phyloP scores from a whole-genome alignment of 37 sponge, comb jelly and placozoan genomes.

The Halisarca cf. caerulea region DNA sequence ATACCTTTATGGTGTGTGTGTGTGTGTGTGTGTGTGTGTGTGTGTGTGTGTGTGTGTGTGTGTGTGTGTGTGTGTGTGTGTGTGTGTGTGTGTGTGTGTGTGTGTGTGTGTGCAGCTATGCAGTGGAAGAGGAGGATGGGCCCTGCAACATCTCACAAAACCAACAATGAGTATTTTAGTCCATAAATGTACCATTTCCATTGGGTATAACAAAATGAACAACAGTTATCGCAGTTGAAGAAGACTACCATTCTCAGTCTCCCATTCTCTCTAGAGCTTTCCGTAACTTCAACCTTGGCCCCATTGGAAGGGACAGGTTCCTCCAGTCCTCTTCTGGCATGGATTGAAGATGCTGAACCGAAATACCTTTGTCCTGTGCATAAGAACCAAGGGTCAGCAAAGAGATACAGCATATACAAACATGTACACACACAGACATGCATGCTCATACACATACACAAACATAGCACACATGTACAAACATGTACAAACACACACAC shows the following conservation, averaged over 20 bases:
- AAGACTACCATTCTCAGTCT: no score
- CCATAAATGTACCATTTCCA: no score
- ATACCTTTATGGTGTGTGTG: no score
- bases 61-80: no score
- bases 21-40: no score
- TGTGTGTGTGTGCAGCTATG: no score
- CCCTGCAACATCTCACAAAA: no score
- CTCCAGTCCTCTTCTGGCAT: slow-evolving; percentile 76
- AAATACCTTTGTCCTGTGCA: slow-evolving; percentile 56
- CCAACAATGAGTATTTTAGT: background rate
- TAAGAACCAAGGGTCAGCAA: background rate
- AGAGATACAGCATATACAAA: background rate
- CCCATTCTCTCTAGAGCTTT: slow-evolving; percentile 63
- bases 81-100: no score
- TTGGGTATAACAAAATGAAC: no score
- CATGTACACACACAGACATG: background rate
- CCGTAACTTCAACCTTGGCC: slow-evolving; percentile 75
- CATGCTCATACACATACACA: background rate
- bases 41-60: no score
- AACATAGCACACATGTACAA: background rate
- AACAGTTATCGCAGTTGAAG: no score
- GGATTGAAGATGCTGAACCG: slow-evolving; percentile 63
- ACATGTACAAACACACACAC: background rate
- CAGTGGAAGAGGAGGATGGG: no score
- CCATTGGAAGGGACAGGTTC: slow-evolving; percentile 73